Conservation (phyloP, 2,113 vertebrate genomes). For the Rhegmatorhina hoffmannsi region DNA sequence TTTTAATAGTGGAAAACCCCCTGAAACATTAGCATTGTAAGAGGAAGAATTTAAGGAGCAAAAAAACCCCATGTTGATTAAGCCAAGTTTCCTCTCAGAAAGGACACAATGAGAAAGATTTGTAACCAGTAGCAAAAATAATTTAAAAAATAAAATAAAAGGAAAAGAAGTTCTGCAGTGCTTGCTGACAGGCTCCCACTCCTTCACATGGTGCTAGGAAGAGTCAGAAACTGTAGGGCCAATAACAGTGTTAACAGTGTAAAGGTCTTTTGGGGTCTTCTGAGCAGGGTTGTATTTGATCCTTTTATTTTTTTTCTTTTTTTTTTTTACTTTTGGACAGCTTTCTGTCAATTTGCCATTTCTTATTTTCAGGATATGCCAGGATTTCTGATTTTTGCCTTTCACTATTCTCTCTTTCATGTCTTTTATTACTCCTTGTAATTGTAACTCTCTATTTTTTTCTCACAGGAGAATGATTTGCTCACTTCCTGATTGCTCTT, state of each 20-base stretch:
- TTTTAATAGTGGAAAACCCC: not conserved
- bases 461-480: not conserved
- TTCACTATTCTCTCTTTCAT: not conserved
- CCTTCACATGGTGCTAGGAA: not conserved
- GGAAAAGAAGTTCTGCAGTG: not conserved
- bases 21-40: not conserved
- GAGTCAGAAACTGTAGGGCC: not conserved
- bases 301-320: not conserved
- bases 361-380: not conserved
- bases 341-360: not conserved
- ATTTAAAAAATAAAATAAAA: not conserved
- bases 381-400: not conserved
- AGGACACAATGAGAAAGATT: not conserved
- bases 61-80: not conserved
- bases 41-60: not conserved
- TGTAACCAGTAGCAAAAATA: not conserved
- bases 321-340: not conserved
- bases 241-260: not conserved
- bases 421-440: not conserved
- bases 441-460: not conserved
- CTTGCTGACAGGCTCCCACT: not conserved
- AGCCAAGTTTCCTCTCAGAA: not conserved
- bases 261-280: not conserved
- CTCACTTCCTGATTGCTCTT: not conserved
- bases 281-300: not conserved